phyloP scores from a whole-genome alignment of 2,888 invertebrate species.

The Hirtodrosophila confusa region DNA sequence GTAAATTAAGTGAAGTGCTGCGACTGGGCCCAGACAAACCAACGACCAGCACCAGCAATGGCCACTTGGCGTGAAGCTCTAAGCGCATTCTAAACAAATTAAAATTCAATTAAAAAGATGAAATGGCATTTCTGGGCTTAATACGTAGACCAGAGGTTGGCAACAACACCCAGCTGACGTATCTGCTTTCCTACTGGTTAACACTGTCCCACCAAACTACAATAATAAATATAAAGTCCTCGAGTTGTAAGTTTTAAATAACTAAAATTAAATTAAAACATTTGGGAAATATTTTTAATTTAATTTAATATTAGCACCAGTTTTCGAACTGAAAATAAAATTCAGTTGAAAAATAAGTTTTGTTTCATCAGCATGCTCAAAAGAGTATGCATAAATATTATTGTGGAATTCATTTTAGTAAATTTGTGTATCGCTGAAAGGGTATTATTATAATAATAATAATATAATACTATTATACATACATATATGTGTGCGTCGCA shows the following conservation, averaged over 20 bases:
- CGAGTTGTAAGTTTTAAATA: not conserved
- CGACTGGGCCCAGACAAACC: conserved; percentile 27
- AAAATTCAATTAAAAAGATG: conserved; percentile 83
- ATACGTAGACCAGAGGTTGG: conserved; percentile 34
- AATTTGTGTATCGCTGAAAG: too few species aligned
- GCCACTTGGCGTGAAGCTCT: conserved; percentile 57
- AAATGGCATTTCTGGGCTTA: conserved; percentile 79
- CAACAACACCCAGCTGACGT: conserved; percentile 14
- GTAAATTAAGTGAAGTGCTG: conserved; percentile 58
- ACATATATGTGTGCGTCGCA: too few species aligned
- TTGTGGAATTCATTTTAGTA: too few species aligned
- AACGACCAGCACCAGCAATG: conserved; percentile 17
- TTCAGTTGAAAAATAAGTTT: too few species aligned
- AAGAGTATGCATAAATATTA: too few species aligned
- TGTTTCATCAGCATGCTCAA: too few species aligned
- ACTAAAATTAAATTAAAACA: not conserved
- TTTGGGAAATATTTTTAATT: too few species aligned
- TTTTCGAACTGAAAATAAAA: too few species aligned
- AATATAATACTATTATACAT: too few species aligned
- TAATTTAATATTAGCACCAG: too few species aligned
- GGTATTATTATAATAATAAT: too few species aligned
- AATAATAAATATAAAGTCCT: too few species aligned
- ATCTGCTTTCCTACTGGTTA: conserved; percentile 6
- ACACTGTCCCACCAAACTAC: conserved; percentile 27
- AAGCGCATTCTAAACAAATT: conserved; percentile 82